Percentiles rank a stretch among this genome's conserved stretches.
Conservation (phyloP, 2,797 vertebrate species). For the Percopsis omiscomaycus region DNA sequence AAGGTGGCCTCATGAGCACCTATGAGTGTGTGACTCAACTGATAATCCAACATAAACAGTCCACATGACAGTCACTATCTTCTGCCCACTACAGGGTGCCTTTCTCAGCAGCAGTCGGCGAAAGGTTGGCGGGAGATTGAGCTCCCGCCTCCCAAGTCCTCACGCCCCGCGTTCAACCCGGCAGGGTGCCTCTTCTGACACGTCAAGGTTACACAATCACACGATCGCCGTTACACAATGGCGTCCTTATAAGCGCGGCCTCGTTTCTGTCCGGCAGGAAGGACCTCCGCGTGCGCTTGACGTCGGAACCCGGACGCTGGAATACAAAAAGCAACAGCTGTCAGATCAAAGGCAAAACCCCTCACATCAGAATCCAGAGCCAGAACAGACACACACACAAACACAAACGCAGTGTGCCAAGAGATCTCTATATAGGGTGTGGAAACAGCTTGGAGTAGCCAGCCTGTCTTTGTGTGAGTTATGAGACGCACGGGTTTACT, state of each 20-base stretch:
- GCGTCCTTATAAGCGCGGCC: neutral
- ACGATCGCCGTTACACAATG: no score
- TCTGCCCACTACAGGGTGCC: neutral
- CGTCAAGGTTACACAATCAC: no score
- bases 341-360: slow-evolving; percentile 18
- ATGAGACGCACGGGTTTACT: slow-evolving; percentile 9
- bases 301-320: neutral
- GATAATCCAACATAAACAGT: slow-evolving; percentile 41
- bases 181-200: slow-evolving; percentile 7
- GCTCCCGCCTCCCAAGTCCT: neutral
- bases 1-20: neutral
- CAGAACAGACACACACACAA: neutral
- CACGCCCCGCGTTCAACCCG: slow-evolving; percentile 24
- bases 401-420: neutral
- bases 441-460: slow-evolving; percentile 31
- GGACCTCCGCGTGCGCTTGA: neutral
- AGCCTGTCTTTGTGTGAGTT: slow-evolving; percentile 17
- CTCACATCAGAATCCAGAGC: slow-evolving; percentile 20
- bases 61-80: slow-evolving; percentile 42
- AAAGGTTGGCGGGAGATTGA: slow-evolving; percentile 2
- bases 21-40: slow-evolving; percentile 21
- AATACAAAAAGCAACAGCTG: slow-evolving; percentile 49
- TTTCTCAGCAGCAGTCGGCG: slow-evolving; percentile 2
- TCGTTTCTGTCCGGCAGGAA: slow-evolving; percentile 6
- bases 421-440: slow-evolving; percentile 47